Evolutionary conservation across 2,113 vertebrate genomes (phyloP).

Genomic region (Ploceus nigricollis): DNA sequence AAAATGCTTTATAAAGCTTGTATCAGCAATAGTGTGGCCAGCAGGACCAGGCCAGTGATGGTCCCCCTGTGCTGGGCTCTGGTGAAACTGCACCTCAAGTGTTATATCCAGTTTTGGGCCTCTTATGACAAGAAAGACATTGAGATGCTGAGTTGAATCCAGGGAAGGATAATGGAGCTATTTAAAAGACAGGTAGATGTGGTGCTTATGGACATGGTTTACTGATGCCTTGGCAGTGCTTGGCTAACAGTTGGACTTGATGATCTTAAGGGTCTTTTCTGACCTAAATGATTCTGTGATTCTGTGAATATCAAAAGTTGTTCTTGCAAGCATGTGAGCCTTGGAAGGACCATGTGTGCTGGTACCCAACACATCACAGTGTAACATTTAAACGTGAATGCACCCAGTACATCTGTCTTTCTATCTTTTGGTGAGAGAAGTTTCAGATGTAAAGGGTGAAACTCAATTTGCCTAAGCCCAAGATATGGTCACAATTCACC

Average conservation of each 20-base stretch:
- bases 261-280: background rate
- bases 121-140: background rate
- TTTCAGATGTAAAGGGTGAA: background rate
- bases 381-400: background rate
- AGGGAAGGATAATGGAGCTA: background rate
- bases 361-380: background rate
- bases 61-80: background rate
- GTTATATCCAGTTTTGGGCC: background rate
- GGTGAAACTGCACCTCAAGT: background rate
- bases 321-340: background rate
- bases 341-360: background rate
- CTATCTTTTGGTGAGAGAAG: background rate
- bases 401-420: background rate
- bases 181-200: background rate
- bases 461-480: background rate
- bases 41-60: background rate
- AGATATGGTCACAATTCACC: background rate
- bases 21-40: background rate
- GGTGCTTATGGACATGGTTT: background rate
- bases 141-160: background rate
- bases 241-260: background rate
- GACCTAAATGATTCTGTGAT: background rate
- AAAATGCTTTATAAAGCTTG: background rate
- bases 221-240: background rate
- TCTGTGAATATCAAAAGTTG: background rate